Percentiles rank a stretch among this genome's conserved stretches.
Evolutionary conservation across 2,113 vertebrate genomes (phyloP).

Genomic region (Clarias gariepinus): DNA sequence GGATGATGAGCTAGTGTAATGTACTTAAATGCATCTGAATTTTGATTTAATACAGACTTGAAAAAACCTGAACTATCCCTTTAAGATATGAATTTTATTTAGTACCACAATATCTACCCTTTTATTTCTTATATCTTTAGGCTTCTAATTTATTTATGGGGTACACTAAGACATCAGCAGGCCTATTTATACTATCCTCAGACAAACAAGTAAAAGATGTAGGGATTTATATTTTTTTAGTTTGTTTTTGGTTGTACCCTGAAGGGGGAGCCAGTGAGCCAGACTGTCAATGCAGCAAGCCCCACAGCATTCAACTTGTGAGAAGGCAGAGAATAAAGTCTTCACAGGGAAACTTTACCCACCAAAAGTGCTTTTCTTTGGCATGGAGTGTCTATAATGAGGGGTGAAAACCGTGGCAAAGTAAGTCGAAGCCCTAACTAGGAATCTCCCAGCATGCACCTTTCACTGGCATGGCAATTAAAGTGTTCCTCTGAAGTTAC

Average conservation of each 20-base stretch:
- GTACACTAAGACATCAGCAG: neutral
- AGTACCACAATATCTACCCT: neutral
- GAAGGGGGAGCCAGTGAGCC: constrained; percentile 71
- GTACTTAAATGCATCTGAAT: too few relatives aligned
- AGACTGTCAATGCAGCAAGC: constrained; percentile 38
- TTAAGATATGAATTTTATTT: neutral
- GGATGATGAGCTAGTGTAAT: too few relatives aligned
- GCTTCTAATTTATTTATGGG: neutral
- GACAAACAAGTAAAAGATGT: neutral
- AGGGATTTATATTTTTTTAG: neutral
- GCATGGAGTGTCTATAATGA: constrained; percentile 40
- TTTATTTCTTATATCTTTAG: neutral
- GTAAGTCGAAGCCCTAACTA: constrained; percentile 9
- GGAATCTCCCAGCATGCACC: constrained; percentile 4
- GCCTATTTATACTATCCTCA: neutral
- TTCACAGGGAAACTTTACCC: constrained; percentile 56
- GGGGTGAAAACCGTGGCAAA: constrained; percentile 26
- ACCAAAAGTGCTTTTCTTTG: constrained; percentile 53
- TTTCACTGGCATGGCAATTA: constrained; percentile 22
- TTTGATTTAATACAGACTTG: too few relatives aligned
- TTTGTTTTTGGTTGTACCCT: constrained; percentile 49
- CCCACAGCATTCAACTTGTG: constrained; percentile 42
- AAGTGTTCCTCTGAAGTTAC: neutral
- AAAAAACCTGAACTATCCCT: too few relatives aligned
- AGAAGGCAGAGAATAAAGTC: constrained; percentile 50